Percentiles rank a stretch among this genome's conserved stretches.
These are phyloP conservation scores for Drosophila putrida DNA, from an alignment of 2,888 invertebrate species.

Conservation along the genomic window DNA sequence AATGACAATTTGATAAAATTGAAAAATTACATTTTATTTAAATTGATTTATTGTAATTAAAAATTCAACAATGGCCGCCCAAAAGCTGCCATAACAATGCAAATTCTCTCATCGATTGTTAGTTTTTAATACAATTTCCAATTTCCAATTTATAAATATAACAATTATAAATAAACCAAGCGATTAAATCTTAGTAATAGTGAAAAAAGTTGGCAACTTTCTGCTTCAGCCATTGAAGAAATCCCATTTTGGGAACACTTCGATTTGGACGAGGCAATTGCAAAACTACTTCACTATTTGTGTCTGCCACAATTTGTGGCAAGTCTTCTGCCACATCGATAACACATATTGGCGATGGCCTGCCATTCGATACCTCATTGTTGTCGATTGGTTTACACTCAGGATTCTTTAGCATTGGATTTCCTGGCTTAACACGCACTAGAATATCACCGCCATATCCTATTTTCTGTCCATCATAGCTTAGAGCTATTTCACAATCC, in stretches of 20 bases:
- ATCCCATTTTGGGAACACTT: neutral
- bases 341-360: neutral
- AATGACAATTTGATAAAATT: constrained; percentile 84
- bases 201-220: constrained; percentile 56
- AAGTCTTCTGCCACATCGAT: constrained; percentile 19
- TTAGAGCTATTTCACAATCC: constrained; percentile 56
- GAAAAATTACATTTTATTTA: constrained; percentile 83
- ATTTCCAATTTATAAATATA: constrained; percentile 10
- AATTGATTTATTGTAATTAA: constrained; percentile 84
- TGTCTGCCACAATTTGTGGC: neutral
- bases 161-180: neutral
- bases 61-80: constrained; percentile 70
- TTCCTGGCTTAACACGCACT: constrained; percentile 38
- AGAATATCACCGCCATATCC: constrained; percentile 65
- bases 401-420: constrained; percentile 23
- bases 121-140: neutral
- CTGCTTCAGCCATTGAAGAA: constrained; percentile 56
- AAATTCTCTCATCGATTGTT: constrained; percentile 26
- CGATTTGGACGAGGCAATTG: neutral
- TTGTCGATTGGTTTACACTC: neutral
- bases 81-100: constrained; percentile 24
- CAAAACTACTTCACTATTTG: neutral
- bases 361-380: neutral
- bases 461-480: constrained; percentile 58
- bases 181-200: constrained; percentile 21